phyloP scores from a whole-genome alignment of 2,113 vertebrate species.

The Oryzias javanicus region DNA sequence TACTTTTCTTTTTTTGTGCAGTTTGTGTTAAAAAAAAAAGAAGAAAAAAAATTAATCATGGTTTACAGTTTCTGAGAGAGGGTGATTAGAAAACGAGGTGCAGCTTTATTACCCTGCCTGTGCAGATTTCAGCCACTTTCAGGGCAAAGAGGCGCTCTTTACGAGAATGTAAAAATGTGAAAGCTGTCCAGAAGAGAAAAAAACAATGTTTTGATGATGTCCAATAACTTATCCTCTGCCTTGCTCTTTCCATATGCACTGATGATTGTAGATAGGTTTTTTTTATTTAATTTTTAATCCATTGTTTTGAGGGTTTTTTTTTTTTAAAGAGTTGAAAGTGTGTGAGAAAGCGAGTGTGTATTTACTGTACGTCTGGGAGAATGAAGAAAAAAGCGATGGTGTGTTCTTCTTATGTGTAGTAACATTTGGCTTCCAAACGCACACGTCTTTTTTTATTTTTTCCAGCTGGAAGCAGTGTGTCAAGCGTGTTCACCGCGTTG shows the following conservation, averaged over 20 bases:
- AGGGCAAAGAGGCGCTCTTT: background rate
- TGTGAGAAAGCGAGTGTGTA: background rate
- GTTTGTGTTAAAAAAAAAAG: background rate
- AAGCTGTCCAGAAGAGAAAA: background rate
- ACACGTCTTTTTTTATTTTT: constrained; percentile 29
- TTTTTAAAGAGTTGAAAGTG: constrained; percentile 3
- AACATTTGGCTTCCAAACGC: constrained; percentile 13
- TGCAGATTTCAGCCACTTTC: background rate
- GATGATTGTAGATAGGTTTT: constrained; percentile 53
- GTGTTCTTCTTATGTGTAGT: background rate
- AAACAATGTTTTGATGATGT: constrained; percentile 9
- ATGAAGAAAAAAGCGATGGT: background rate
- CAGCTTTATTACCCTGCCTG: background rate
- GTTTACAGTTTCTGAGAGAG: constrained; percentile 14
- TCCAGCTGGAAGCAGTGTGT: constrained; percentile 36
- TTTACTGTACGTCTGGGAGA: constrained; percentile 3
- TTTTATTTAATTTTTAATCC: constrained; percentile 21
- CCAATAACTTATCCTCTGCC: constrained; percentile 13
- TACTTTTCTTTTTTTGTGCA: constrained; percentile 10
- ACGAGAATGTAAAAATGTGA: constrained; percentile 1
- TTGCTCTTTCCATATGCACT: constrained; percentile 46
- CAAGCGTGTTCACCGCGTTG: constrained; percentile 55
- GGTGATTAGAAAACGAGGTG: background rate
- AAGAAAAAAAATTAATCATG: background rate
- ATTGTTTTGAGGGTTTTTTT: background rate